Evolutionary conservation across 2,113 vertebrate species (phyloP).

Genomic region (Oenanthe melanoleuca): DNA sequence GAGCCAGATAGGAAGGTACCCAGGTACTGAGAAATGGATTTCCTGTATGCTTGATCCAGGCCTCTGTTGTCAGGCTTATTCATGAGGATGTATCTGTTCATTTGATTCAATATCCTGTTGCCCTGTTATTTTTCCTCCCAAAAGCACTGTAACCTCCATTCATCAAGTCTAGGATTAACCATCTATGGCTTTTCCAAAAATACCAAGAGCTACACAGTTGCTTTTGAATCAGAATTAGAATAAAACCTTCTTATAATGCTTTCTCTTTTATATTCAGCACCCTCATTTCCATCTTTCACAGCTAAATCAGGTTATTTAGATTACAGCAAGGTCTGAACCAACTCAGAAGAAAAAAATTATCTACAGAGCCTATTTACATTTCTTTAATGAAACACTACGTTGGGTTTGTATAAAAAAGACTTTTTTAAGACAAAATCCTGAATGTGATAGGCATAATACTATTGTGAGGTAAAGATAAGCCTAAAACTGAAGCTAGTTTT

Average conservation of each 20-base stretch:
- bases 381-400: constrained; percentile 52
- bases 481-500: background rate
- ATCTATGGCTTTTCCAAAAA: constrained; percentile 38
- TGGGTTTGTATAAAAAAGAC: background rate
- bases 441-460: constrained; percentile 16
- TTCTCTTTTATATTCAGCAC: constrained; percentile 53
- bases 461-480: background rate
- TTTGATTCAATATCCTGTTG: constrained; percentile 6
- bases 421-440: background rate
- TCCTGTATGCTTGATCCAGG: background rate
- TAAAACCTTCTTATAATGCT: constrained; percentile 33
- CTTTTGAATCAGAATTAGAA: constrained; percentile 54
- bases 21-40: background rate
- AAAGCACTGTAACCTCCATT: constrained; percentile 26
- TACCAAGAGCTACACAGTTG: constrained; percentile 22
- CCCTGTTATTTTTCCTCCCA: constrained; percentile 26
- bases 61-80: constrained; percentile 6
- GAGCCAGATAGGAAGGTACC: background rate
- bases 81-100: constrained; percentile 5
- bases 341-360: constrained; percentile 41
- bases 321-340: constrained; percentile 49
- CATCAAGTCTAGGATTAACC: constrained; percentile 38
- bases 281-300: constrained; percentile 54
- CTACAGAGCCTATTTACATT: constrained; percentile 60
- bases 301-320: constrained; percentile 56